Evolutionary conservation across 2,797 vertebrate genomes (phyloP), one percentile per base, ranked within the genome.

Genomic region (Acropternis orthonyx): DNA sequence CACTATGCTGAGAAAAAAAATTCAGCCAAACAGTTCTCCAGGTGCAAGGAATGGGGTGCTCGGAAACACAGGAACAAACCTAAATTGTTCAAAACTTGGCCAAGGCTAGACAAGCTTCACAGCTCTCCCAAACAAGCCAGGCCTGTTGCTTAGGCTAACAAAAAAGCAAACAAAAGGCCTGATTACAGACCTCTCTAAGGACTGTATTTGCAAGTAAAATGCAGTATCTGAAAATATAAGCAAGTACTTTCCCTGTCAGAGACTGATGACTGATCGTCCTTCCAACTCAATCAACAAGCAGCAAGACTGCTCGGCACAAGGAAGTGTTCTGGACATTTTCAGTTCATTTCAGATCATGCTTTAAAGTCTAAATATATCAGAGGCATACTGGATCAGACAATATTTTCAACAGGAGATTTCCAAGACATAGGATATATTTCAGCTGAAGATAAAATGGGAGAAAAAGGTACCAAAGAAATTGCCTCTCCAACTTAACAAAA

Each of bases 171-270:
- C 93, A 92, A 97, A 95, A 74, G 93, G 79, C 79, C 77, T 97
- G 95, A 96, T 94, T 94, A 95, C 80, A 95, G 76, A 78, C 94
- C 85, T 89, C 94, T 91, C 95, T 49, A 66, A 93, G 93, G 92
- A 71, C 63, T 86, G 0, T 79, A 96, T 93, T 94, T 96, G 95
- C 93, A 97, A 96, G 96, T 95, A 95, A 96, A 96, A 96, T 96
- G 83, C 82, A 79, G 51, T 69, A 93, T 88, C 76, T 92, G 91
- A 90, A 96, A 94, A 96, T 92, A 93, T 51, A 94, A 94, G 85
- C 62, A n/a, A 96, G 83, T 81, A 56, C 69, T 89, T 92, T 84
- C 94, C 87, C 76, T 89, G 88, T 88, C 85, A 85, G 85, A 87
- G 78, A 62, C 75, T 86, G 89, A 88, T 82, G 95, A 95, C 84